Evolutionary conservation across 2,113 vertebrate species (phyloP).

Genomic region (Poeciliopsis turrubarensis): DNA sequence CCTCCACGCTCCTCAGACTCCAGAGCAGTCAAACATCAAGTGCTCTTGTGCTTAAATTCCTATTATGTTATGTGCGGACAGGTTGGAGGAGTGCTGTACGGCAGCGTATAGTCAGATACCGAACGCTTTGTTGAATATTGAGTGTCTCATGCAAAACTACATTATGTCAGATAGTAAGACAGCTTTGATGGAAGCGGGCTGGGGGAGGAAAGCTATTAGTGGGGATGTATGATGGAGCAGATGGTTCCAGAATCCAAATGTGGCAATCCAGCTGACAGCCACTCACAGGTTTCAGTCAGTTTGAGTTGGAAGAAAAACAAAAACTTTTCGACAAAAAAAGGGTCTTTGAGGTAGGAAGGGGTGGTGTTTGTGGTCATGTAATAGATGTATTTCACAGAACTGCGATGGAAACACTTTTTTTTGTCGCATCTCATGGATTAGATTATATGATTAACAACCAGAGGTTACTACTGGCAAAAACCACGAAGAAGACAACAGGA

Average conservation of each 20-base stretch:
- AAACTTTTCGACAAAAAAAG: too few relatives aligned
- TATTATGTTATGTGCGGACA: conserved; percentile 39
- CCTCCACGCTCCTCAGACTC: conserved; percentile 45
- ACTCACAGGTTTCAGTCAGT: conserved; percentile 13
- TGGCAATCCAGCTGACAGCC: conserved; percentile 55
- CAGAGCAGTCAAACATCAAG: conserved; percentile 46
- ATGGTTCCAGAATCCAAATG: conserved; percentile 64
- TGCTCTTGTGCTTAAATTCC: conserved; percentile 43
- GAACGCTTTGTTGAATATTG: conserved; percentile 48
- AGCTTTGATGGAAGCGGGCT: conserved; percentile 30
- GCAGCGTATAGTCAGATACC: conserved; percentile 34
- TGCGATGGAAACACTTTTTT: too few relatives aligned
- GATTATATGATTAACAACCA: too few relatives aligned
- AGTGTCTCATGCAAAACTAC: conserved; percentile 51
- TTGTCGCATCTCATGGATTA: too few relatives aligned
- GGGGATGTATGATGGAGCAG: conserved; percentile 61
- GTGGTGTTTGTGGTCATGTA: too few relatives aligned
- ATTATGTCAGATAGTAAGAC: conserved; percentile 59
- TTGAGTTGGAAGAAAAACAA: neutral
- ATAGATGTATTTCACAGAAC: too few relatives aligned
- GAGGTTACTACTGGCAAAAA: too few relatives aligned
- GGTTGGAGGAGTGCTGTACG: conserved; percentile 36
- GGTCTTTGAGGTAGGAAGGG: too few relatives aligned
- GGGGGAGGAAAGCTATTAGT: conserved; percentile 51
- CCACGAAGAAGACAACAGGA: too few relatives aligned